phyloP scores from a whole-genome alignment of 2,113 vertebrate genomes.

The Oryzias woworae region DNA sequence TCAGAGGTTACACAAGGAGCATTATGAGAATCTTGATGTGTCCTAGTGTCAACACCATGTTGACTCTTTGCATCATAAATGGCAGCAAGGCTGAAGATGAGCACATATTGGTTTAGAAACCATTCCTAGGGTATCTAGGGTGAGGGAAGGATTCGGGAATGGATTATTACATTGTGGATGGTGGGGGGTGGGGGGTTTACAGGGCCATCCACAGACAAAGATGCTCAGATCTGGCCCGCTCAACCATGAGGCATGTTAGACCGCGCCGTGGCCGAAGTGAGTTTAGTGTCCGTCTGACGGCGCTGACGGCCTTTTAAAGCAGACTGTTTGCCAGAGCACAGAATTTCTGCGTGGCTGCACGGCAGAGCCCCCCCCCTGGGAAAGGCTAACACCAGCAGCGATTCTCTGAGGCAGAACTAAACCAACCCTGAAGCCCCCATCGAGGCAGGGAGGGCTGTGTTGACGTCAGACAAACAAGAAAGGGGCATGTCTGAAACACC shows the following conservation, averaged over 20 bases:
- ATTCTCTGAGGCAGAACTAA: conserved; percentile 69
- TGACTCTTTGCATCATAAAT: conserved; percentile 1
- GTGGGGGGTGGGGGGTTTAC: conserved; percentile 45
- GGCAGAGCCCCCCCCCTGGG: conserved; percentile 68
- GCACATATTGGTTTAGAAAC: conserved; percentile 57
- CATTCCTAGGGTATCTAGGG: conserved; percentile 41
- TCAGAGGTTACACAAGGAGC: conserved; percentile 1
- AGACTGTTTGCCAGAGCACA: conserved; percentile 68
- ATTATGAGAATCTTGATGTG: not conserved
- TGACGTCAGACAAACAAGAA: conserved; percentile 28
- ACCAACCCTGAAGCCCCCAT: conserved; percentile 44
- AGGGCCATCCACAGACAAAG: conserved; percentile 65
- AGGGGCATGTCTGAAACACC: conserved; percentile 56
- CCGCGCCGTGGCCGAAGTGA: conserved; percentile 51
- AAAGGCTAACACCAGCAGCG: conserved; percentile 72
- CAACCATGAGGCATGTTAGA: conserved; percentile 64
- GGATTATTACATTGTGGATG: conserved; percentile 69
- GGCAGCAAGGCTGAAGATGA: conserved; percentile 43
- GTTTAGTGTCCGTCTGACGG: conserved; percentile 70
- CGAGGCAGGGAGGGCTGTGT: conserved; percentile 26
- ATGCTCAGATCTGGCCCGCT: conserved; percentile 68
- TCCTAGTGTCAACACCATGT: conserved; percentile 1
- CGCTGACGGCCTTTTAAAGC: conserved; percentile 74
- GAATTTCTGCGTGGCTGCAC: conserved; percentile 77
- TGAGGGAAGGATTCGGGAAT: conserved; percentile 37